phyloP scores from a whole-genome alignment of 2,113 vertebrate species.

The Petrocephalus microphthalmus region DNA sequence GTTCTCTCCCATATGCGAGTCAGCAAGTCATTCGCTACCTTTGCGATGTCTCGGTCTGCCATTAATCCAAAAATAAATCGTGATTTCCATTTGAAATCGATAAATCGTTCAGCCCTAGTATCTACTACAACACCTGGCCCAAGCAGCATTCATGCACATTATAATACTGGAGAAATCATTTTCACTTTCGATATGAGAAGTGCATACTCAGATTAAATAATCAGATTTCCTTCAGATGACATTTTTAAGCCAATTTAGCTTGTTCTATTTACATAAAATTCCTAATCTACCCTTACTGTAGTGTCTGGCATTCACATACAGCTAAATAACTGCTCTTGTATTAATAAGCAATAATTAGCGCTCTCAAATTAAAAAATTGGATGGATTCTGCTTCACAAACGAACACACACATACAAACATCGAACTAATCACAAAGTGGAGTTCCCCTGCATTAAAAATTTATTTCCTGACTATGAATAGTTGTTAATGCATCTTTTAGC shows the following conservation, averaged over 20 bases:
- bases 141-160: background rate
- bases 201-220: background rate
- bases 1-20: no score
- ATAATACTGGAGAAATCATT: background rate
- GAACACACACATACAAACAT: background rate
- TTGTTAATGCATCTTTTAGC: background rate
- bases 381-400: background rate
- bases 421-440: background rate
- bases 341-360: no score
- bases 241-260: background rate
- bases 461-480: background rate
- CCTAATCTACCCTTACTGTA: no score
- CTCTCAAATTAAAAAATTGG: no score
- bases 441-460: background rate
- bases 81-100: no score
- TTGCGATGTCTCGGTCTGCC: no score
- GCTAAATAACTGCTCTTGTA: no score
- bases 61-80: no score
- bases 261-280: no score
- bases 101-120: no score
- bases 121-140: background rate
- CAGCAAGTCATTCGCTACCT: no score
- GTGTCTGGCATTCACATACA: no score
- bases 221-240: background rate
- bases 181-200: background rate